Evolutionary conservation across 1,140 invertebrate genomes (phyloP).

Genomic region (Brachionus rubens): DNA sequence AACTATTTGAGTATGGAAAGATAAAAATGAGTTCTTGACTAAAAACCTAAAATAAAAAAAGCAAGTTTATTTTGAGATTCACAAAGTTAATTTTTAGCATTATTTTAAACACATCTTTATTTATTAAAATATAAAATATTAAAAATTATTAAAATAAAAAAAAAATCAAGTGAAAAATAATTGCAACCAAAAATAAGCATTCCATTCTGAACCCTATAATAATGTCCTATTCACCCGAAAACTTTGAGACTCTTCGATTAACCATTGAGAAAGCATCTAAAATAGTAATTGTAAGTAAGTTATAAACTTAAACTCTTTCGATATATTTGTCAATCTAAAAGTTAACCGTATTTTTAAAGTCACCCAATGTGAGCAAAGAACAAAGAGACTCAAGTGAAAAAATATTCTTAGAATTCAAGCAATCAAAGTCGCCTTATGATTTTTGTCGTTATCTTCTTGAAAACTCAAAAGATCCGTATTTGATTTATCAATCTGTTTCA

Average conservation of each 20-base stretch:
- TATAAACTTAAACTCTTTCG: too few species aligned
- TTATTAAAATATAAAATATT: too few species aligned
- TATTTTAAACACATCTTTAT: too few species aligned
- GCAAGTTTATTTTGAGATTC: too few species aligned
- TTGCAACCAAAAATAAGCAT: too few species aligned
- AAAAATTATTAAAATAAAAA: too few species aligned
- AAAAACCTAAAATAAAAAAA: too few species aligned
- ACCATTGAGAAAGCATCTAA: slow-evolving; percentile 8
- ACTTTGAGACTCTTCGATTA: background rate
- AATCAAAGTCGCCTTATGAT: slow-evolving; percentile 27
- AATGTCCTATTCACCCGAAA: slow-evolving; percentile 13
- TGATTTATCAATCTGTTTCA: slow-evolving; percentile 8
- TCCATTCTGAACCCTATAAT: background rate
- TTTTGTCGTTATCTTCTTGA: slow-evolving; percentile 24
- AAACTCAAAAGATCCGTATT: background rate
- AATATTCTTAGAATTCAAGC: slow-evolving; percentile 3
- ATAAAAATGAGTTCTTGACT: too few species aligned
- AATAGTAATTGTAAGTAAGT: slow-evolving; percentile 37
- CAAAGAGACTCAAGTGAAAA: background rate
- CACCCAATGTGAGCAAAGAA: background rate
- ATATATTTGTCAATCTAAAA: too few species aligned
- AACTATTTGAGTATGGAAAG: too few species aligned
- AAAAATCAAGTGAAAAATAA: too few species aligned
- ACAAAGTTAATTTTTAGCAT: too few species aligned
- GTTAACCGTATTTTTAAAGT: background rate